Conservation (phyloP, 2,113 vertebrate species). For the Tragelaphus scriptus region DNA sequence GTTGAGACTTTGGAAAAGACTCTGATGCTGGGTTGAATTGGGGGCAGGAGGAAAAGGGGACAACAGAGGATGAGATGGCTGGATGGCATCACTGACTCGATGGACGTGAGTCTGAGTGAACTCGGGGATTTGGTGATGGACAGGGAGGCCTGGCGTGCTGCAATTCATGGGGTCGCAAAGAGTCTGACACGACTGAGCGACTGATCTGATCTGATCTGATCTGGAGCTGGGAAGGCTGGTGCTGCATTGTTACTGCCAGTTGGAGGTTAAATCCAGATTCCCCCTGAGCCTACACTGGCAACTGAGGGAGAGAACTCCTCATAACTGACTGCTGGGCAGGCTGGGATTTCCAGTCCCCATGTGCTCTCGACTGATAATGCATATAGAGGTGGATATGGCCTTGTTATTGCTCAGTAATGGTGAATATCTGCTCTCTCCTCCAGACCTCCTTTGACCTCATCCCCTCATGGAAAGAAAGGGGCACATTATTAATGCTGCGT, state of each 20-base stretch:
- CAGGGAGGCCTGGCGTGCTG: no score
- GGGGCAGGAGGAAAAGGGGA: no score
- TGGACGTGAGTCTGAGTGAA: no score
- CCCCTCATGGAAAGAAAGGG: background rate
- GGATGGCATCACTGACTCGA: no score
- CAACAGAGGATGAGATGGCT: no score
- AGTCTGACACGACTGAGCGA: no score
- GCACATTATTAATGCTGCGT: background rate
- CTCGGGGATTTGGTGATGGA: no score
- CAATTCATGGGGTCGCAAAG: no score
- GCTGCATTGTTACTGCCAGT: background rate
- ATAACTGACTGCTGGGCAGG: background rate
- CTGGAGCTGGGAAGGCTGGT: background rate
- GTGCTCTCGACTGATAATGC: background rate
- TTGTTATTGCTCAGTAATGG: background rate
- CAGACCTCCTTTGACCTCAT: background rate
- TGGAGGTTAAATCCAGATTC: background rate
- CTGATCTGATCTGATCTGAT: no score
- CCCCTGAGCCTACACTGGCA: background rate
- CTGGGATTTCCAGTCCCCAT: background rate
- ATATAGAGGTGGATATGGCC: background rate
- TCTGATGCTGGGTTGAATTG: no score
- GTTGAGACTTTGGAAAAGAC: no score
- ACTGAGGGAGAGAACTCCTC: no score
- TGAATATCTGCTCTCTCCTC: background rate